Percentiles rank a stretch among this genome's conserved stretches.
Evolutionary conservation across 2,797 vertebrate species (phyloP).

Genomic region (Tachyglossus aculeatus): DNA sequence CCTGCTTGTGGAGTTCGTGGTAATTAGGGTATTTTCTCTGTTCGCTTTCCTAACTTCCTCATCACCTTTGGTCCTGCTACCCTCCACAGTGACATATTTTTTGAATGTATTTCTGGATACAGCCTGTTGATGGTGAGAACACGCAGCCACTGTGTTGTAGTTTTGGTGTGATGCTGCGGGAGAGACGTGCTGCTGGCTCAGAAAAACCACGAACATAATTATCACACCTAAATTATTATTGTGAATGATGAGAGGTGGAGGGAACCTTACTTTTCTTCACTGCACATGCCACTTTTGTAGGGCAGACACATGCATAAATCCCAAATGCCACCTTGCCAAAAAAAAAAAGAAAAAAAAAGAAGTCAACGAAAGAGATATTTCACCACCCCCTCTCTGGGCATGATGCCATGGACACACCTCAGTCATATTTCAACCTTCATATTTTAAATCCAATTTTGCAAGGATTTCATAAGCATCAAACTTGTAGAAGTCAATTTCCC

Average conservation of each 20-base stretch:
- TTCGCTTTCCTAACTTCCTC: constrained; percentile 22
- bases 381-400: neutral
- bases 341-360: neutral
- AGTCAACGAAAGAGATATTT: neutral
- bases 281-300: neutral
- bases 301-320: neutral
- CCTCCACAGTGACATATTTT: constrained; percentile 20
- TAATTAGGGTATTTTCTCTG: constrained; percentile 23
- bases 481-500: neutral
- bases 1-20: neutral
- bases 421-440: neutral
- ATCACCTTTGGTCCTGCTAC: constrained; percentile 1
- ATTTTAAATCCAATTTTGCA: constrained; percentile 7
- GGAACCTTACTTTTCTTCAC: constrained; percentile 7
- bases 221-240: neutral
- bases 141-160: constrained; percentile 19
- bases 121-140: constrained; percentile 21
- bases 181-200: neutral
- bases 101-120: constrained; percentile 25
- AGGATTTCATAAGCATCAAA: neutral
- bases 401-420: neutral
- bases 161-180: constrained; percentile 4
- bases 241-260: neutral
- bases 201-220: neutral
- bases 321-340: neutral